Percentiles rank a stretch among this genome's conserved stretches.
Conservation (phyloP, 2,797 vertebrate species). For the Dendrocincla tyrannina region DNA sequence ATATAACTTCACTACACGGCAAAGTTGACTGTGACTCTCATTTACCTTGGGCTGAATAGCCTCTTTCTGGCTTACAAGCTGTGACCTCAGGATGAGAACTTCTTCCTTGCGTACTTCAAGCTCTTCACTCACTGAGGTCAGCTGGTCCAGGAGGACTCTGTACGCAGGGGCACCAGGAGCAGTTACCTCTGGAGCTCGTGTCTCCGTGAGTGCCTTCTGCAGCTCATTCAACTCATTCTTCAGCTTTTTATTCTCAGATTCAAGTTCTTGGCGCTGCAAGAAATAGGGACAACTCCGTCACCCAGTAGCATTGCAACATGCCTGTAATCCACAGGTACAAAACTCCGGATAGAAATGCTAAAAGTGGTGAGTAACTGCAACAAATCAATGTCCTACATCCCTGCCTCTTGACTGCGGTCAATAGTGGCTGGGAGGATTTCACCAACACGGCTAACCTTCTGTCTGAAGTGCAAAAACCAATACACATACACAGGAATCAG, state of each 20-base stretch:
- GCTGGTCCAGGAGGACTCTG: conserved; percentile 92
- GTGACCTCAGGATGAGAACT: conserved; percentile 95
- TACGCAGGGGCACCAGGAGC: conserved; percentile 91
- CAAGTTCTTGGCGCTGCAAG: conserved; percentile 93
- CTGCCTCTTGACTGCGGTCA: not conserved
- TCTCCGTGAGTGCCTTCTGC: conserved; percentile 87
- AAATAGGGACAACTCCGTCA: not conserved
- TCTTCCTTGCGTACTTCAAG: conserved; percentile 98
- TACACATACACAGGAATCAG: not conserved
- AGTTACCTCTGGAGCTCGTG: conserved; percentile 78
- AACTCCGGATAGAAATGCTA: not conserved
- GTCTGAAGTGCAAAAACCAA: not conserved
- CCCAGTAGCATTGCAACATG: not conserved
- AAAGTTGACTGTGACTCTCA: not conserved
- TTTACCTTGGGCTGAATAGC: conserved; percentile 94
- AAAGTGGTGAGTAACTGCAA: not conserved
- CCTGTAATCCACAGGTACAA: not conserved
- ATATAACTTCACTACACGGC: not conserved
- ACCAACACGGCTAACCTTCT: not conserved
- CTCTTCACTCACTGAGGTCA: conserved; percentile 92
- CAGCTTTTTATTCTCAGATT: conserved; percentile 98
- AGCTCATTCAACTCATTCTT: conserved; percentile 92
- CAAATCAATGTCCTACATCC: not conserved
- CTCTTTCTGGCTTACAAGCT: conserved; percentile 97
- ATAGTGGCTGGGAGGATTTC: not conserved